Evolutionary conservation across 2,888 invertebrate genomes (phyloP).

Genomic region (Drosophila neotestacea): DNA sequence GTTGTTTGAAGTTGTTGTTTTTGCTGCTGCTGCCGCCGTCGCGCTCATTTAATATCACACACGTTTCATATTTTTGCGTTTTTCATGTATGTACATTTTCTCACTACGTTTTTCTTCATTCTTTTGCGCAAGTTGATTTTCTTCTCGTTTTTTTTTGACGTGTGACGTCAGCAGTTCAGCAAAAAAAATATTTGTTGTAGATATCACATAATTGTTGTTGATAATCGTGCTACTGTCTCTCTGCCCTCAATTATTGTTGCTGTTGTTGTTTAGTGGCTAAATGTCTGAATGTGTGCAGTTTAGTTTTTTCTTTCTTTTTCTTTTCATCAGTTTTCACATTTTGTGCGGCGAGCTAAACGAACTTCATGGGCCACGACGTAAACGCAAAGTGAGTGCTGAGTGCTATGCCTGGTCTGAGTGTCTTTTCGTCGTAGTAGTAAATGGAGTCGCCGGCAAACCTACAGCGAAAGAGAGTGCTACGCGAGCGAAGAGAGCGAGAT

Average conservation of each 20-base stretch:
- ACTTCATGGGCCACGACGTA: constrained; percentile 74
- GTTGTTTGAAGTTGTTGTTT: constrained; percentile 24
- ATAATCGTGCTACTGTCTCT: constrained; percentile 18
- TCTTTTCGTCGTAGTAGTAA: constrained; percentile 57
- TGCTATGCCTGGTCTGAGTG: constrained; percentile 42
- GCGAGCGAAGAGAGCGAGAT: constrained; percentile 29
- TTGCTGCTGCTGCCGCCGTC: constrained; percentile 36
- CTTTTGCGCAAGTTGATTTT: constrained; percentile 48
- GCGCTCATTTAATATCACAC: constrained; percentile 76
- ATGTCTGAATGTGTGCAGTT: constrained; percentile 45
- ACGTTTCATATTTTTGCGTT: constrained; percentile 74
- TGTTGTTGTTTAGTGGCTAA: constrained; percentile 32
- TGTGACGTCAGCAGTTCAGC: constrained; percentile 73
- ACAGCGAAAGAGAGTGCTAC: constrained; percentile 54
- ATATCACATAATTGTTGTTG: constrained; percentile 76
- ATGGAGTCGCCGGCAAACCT: constrained; percentile 69
- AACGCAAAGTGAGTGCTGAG: constrained; percentile 68
- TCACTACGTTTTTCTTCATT: constrained; percentile 37
- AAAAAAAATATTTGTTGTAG: constrained; percentile 60
- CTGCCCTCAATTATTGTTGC: constrained; percentile 35
- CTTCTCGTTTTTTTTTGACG: constrained; percentile 30
- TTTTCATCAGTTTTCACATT: constrained; percentile 55
- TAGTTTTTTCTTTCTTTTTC: constrained; percentile 27
- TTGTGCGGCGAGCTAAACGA: constrained; percentile 61
- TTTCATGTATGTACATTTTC: constrained; percentile 53